Conservation (phyloP, 2,113 vertebrate species). For the Paramormyrops kingsleyae region DNA sequence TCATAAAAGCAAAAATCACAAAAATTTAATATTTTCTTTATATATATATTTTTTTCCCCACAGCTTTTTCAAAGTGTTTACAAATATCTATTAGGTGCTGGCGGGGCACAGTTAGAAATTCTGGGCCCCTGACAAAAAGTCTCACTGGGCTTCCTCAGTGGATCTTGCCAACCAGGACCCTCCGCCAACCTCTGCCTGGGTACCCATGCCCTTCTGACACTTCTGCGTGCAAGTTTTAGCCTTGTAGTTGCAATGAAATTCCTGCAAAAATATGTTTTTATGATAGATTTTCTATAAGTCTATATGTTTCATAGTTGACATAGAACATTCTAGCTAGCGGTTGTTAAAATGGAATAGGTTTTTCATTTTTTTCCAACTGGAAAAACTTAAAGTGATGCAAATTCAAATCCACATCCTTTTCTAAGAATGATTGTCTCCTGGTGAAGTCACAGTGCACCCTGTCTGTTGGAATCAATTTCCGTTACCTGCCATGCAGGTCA, state of each 20-base stretch:
- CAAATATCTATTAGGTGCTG: neutral
- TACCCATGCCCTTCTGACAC: neutral
- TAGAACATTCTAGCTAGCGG: neutral
- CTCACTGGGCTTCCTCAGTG: neutral
- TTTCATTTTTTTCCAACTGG: neutral
- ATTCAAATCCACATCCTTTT: neutral
- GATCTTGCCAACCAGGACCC: neutral
- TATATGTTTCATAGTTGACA: neutral
- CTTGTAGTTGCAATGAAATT: neutral
- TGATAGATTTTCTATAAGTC: neutral
- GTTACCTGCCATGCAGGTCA: conserved; percentile 29
- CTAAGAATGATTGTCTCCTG: neutral
- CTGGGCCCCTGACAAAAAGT: neutral
- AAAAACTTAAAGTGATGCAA: neutral
- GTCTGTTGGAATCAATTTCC: conserved; percentile 27
- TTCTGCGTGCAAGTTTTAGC: neutral
- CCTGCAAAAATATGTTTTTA: neutral
- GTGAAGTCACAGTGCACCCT: conserved; percentile 21
- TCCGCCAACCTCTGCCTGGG: neutral
- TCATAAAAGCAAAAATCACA: neutral
- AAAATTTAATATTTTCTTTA: neutral
- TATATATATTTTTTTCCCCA: neutral
- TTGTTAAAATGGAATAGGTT: neutral
- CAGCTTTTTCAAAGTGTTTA: neutral
- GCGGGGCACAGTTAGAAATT: neutral